These are phyloP conservation scores for Salvelinus alpinus DNA, from an alignment of 2,113 vertebrate species.

Conservation along the genomic window DNA sequence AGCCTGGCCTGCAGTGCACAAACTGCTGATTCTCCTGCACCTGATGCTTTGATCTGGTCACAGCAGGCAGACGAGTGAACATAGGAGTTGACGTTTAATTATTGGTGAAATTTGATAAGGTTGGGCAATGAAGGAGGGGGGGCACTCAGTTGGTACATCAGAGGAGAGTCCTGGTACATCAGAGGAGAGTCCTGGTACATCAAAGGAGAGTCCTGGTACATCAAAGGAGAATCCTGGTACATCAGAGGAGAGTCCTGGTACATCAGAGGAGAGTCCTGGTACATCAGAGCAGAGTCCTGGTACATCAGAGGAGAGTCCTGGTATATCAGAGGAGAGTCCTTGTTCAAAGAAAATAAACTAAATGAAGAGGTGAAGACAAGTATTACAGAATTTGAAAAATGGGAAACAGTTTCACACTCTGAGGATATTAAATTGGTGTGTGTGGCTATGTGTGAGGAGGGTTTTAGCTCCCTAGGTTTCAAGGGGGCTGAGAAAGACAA, in stretches of 20 bases:
- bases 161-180: no score
- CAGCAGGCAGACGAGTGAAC: constrained; percentile 35
- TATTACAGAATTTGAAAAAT: no score
- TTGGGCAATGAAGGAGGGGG: constrained; percentile 12
- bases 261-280: background rate
- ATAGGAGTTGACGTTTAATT: constrained; percentile 42
- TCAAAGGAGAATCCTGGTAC: no score
- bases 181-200: no score
- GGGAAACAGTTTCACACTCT: no score
- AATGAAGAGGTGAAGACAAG: no score
- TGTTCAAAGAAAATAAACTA: background rate
- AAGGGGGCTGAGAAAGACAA: constrained; percentile 1
- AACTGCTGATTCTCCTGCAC: constrained; percentile 36
- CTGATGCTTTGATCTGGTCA: constrained; percentile 56
- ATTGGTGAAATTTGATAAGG: constrained; percentile 30
- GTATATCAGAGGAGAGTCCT: no score
- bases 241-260: background rate
- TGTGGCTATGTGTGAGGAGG: background rate
- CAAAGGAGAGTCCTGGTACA: no score
- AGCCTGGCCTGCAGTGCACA: constrained; percentile 15
- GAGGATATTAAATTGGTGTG: background rate
- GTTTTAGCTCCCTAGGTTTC: background rate
- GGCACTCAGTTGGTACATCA: background rate
- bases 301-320: no score
- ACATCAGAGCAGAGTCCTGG: no score